phyloP scores from a whole-genome alignment of 2,113 vertebrate species.

The Sigmodon hispidus region DNA sequence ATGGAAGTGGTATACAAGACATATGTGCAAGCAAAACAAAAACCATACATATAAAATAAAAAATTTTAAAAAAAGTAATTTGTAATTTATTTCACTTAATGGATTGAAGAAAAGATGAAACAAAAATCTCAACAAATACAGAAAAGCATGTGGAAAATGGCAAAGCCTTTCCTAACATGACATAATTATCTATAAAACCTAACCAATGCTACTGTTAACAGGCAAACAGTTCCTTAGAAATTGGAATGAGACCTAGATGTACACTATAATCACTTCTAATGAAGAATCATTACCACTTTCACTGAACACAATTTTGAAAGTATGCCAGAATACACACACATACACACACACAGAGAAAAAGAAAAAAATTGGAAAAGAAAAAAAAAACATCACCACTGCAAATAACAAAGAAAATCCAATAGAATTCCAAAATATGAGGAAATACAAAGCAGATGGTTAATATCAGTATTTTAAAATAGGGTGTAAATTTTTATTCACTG shows the following conservation, averaged over 20 bases:
- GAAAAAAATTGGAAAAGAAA: slow-evolving; percentile 1
- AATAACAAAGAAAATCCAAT: slow-evolving; percentile 15
- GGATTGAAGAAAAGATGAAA: slow-evolving; percentile 8
- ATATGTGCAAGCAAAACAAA: not conserved
- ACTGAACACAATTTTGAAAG: not conserved
- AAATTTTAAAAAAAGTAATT: slow-evolving; percentile 24
- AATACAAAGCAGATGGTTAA: slow-evolving; percentile 16
- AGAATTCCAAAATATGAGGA: not conserved
- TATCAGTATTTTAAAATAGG: not conserved
- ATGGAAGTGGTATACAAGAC: not conserved
- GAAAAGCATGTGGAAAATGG: not conserved
- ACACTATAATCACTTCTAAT: not conserved
- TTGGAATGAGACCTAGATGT: not conserved
- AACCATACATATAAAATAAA: not conserved
- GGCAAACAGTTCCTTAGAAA: not conserved
- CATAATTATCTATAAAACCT: not conserved
- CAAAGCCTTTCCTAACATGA: not conserved
- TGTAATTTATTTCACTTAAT: slow-evolving; percentile 28
- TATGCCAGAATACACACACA: not conserved
- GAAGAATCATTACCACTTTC: not conserved
- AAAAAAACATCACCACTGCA: slow-evolving; percentile 38
- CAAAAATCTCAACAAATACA: slow-evolving; percentile 17
- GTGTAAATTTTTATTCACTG: slow-evolving; percentile 40
- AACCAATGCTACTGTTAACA: not conserved
- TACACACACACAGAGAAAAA: not conserved